Evolutionary conservation across 2,797 vertebrate genomes (phyloP).

Genomic region (Melanogrammus aeglefinus): DNA sequence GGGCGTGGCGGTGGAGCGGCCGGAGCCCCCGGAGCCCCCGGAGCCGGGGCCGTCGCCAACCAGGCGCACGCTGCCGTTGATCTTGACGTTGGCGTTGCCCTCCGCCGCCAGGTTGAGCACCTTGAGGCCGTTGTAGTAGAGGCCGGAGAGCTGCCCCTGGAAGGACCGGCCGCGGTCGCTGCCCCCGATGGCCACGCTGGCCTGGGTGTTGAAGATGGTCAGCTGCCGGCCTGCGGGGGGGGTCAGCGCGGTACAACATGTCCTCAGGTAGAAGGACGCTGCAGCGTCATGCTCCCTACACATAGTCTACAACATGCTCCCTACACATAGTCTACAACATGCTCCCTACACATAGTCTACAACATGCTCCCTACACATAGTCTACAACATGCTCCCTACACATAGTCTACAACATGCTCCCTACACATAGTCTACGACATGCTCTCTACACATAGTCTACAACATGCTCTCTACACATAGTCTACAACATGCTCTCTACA

Average conservation of each 20-base stretch:
- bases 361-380: too few relatives aligned
- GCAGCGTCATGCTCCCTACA: too few relatives aligned
- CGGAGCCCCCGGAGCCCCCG: slow-evolving; percentile 85
- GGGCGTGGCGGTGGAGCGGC: slow-evolving; percentile 86
- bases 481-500: too few relatives aligned
- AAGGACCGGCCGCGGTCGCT: slow-evolving; percentile 89
- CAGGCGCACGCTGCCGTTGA: slow-evolving; percentile 95
- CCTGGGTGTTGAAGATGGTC: slow-evolving; percentile 99
- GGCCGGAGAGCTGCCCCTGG: slow-evolving; percentile 96
- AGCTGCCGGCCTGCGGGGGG: slow-evolving; percentile 85
- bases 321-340: too few relatives aligned
- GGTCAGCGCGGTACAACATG: background rate
- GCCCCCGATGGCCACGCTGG: slow-evolving; percentile 91
- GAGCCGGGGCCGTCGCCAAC: slow-evolving; percentile 89
- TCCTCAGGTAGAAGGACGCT: too few relatives aligned
- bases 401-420: too few relatives aligned
- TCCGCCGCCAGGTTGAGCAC: slow-evolving; percentile 96
- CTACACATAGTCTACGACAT: too few relatives aligned
- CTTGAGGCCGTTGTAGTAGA: slow-evolving; percentile 97
- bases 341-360: too few relatives aligned
- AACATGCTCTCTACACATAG: too few relatives aligned
- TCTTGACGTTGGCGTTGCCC: slow-evolving; percentile 89
- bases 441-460: too few relatives aligned
- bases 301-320: too few relatives aligned
- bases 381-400: too few relatives aligned